These are phyloP conservation scores for Haplotaxodon microlepis DNA, from an alignment of 2,113 vertebrate genomes.

Conservation along the genomic window DNA sequence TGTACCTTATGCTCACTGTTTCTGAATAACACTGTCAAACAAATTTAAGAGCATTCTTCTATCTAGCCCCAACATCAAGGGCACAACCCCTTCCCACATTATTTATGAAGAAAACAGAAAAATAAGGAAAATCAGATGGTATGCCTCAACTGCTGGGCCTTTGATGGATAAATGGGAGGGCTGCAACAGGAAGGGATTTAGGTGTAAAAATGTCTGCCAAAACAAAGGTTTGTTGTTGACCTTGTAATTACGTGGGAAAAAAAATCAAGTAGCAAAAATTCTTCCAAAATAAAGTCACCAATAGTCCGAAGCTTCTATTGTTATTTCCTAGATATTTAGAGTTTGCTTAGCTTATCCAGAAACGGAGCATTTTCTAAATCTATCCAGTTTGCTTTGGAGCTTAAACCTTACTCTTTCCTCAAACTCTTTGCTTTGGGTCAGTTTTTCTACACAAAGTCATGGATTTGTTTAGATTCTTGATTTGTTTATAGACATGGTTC, in stretches of 20 bases:
- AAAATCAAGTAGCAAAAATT: rapidly evolving
- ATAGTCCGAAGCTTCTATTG: not conserved
- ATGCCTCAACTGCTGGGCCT: rapidly evolving
- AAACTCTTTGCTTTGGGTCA: not conserved
- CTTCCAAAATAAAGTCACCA: not conserved
- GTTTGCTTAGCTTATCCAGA: not conserved
- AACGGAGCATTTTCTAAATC: not conserved
- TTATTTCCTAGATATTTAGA: not conserved
- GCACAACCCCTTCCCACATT: not conserved
- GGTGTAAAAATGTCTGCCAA: not conserved
- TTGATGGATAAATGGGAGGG: not conserved
- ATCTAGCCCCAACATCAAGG: rapidly evolving
- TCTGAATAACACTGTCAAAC: not conserved
- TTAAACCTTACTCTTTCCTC: no score
- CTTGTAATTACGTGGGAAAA: not conserved
- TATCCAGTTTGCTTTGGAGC: rapidly evolving
- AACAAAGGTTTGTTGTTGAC: not conserved
- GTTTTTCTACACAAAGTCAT: not conserved
- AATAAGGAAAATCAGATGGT: not conserved
- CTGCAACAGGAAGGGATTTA: not conserved
- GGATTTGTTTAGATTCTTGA: not conserved
- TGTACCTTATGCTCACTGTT: not conserved
- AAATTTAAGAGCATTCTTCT: not conserved
- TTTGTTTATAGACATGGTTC: not conserved
- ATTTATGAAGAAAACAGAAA: not conserved